Percentiles rank a stretch among this genome's conserved stretches.
These are phyloP conservation scores for Salticus scenicus DNA, from an alignment of 2,888 invertebrate species.

Conservation along the genomic window DNA sequence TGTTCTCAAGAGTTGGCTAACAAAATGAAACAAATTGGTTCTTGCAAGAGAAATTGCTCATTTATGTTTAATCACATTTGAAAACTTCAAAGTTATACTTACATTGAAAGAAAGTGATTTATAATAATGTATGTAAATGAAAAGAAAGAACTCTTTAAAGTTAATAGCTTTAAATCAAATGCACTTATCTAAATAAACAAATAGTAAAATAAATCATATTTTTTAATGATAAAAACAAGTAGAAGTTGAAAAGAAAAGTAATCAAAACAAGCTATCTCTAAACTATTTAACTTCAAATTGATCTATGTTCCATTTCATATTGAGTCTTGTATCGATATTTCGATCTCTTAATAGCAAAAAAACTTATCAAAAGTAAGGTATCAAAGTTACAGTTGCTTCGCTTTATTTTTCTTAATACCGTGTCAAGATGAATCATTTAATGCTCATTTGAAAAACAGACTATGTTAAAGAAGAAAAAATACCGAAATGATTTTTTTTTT, in stretches of 20 bases:
- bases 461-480: neutral
- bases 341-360: conserved; percentile 9
- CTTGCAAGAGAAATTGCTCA: no score
- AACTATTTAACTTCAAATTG: neutral
- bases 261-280: neutral
- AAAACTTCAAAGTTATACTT: no score
- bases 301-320: neutral
- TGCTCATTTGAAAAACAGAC: neutral
- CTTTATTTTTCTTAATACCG: neutral
- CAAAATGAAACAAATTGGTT: no score
- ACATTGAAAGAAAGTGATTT: no score
- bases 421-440: neutral
- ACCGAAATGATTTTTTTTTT: no score
- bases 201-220: neutral
- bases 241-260: neutral
- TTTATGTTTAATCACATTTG: no score
- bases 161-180: no score
- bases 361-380: neutral
- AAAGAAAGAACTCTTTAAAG: no score
- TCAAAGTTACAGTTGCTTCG: neutral
- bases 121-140: no score
- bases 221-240: neutral
- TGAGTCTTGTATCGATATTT: neutral
- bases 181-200: no score
- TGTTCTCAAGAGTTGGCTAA: no score